Conservation (phyloP, 1,140 invertebrate genomes). For the Tachypleus tridentatus region DNA sequence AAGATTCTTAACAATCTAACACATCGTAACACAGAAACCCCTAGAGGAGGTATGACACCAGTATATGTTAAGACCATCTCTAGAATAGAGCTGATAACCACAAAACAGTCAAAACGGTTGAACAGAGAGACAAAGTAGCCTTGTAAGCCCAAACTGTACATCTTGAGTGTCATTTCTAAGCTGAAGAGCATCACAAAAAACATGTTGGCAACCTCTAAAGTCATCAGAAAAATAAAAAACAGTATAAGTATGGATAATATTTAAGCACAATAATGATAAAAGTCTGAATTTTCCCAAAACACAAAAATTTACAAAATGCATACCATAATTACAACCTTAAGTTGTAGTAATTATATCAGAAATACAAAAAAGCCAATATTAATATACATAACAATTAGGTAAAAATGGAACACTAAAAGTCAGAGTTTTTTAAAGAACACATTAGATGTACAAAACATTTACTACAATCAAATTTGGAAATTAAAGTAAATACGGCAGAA, state of each 20-base stretch:
- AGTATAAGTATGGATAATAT: too few species aligned
- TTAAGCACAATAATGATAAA: slow-evolving; percentile 5
- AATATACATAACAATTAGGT: too few species aligned
- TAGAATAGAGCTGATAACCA: slow-evolving; percentile 44
- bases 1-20: slow-evolving; percentile 46
- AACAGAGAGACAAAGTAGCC: slow-evolving; percentile 40
- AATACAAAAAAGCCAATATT: too few species aligned
- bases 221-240: slow-evolving; percentile 2
- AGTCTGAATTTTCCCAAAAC: neutral
- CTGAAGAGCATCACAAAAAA: slow-evolving; percentile 97
- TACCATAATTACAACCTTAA: neutral
- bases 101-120: slow-evolving; percentile 50
- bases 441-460: too few species aligned
- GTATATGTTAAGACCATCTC: slow-evolving; percentile 41
- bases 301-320: neutral
- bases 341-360: neutral
- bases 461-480: too few species aligned
- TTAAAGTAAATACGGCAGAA: too few species aligned
- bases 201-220: slow-evolving; percentile 77
- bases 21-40: slow-evolving; percentile 46
- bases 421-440: too few species aligned
- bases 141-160: slow-evolving; percentile 94
- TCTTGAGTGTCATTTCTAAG: slow-evolving; percentile 97
- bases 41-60: slow-evolving; percentile 44
- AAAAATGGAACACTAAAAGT: too few species aligned